Evolutionary conservation across 53 echinoderm and acorn worm species (phyloP), one percentile per base, ranked within the genome.

Genomic region (Mesocentrotus franciscanus): DNA sequence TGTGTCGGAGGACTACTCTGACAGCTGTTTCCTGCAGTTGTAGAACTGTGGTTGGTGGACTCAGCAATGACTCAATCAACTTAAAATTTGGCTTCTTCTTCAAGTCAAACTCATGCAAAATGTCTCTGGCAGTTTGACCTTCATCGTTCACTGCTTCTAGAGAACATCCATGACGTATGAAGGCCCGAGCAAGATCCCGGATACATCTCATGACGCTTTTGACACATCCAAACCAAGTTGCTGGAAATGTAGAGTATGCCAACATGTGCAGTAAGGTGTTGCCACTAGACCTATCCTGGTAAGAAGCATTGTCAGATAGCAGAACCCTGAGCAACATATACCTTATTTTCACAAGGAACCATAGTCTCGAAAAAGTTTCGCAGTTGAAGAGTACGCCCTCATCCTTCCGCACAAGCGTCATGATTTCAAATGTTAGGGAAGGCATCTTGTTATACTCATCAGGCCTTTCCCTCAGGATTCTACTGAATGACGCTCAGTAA

Each of bases 161-260:
- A 85, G 85, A 57, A 57, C 85, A 85, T 85, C 85, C 85, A 56
- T 85, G 57, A 57, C 56, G 85, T 24, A 85, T 26, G 24, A 85
- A 85, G 85, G 85, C 57, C 85, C 32, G 9, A 85, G 85, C 32
- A 78, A n/a, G n/a, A n/a, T n/a, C n/a, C n/a, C n/a, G n/a, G n/a
- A n/a, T n/a, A n/a, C n/a, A n/a, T n/a, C n/a, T n/a, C n/a, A n/a
- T n/a, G n/a, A n/a, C n/a, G n/a, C n/a, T n/a, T n/a, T n/a, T n/a
- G n/a, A n/a, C n/a, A n/a, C n/a, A n/a, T n/a, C n/a, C n/a, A n/a
- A n/a, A n/a, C n/a, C n/a, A n/a, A n/a, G n/a, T n/a, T n/a, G n/a
- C n/a, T n/a, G n/a, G n/a, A n/a, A n/a, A n/a, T n/a, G n/a, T n/a
- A n/a, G n/a, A n/a, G n/a, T n/a, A n/a, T n/a, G n/a, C n/a, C n/a